Base-by-base conservation (phyloP, 2,113 vertebrate genomes). In the Ifrita kowaldi region DNA sequence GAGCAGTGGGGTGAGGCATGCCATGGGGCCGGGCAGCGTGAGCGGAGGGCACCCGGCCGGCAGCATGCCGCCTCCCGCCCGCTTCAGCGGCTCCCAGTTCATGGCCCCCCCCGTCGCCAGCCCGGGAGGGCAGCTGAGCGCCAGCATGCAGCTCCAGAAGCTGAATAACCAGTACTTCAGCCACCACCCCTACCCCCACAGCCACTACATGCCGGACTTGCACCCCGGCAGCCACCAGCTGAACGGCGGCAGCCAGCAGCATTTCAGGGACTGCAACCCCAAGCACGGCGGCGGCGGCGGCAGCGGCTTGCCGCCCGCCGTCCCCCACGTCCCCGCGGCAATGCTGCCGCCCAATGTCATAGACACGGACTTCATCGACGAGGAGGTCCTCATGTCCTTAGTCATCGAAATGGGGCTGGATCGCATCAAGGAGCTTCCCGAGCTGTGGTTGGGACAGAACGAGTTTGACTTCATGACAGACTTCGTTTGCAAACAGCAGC, bases 391-490 rank as follows among this genome's bases (percentile, higher is more conserved):
- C 81, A 99, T 99, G 98, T 98, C 98, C 94, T 97, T 99, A 96
- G 98, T 99, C 95, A 97, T 99, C 95, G 98, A 99, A 97, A 98
- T 99, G 98, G 98, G 98, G 74, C 97, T 99, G 98, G 98, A 99
- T 98, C 98, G 98, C 96, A 98, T 99, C 97, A 98, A 99, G 97
- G 98, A 99, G 97, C 98, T 99, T 80, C 98, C 98, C 5, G 98
- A 99, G 97, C 98, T 99, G 95, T 99, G 98, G 98, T 97, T 99
- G 97, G 98, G 98, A 96, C 98, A 99, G 95, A 99, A 99, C 75
- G 98, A 99, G 97, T 99, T 99, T 97, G 98, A 99, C 97, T 99
- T 99, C 96, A 98, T 99, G 98, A 98, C 98, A 90, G 98, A 99
- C 98, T 99, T 99, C 96, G 98, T 99, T 97, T 99, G 98, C 97